These are phyloP conservation scores for Neocloeon triangulifer DNA, from an alignment of 1,140 invertebrate genomes.

Conservation along the genomic window DNA sequence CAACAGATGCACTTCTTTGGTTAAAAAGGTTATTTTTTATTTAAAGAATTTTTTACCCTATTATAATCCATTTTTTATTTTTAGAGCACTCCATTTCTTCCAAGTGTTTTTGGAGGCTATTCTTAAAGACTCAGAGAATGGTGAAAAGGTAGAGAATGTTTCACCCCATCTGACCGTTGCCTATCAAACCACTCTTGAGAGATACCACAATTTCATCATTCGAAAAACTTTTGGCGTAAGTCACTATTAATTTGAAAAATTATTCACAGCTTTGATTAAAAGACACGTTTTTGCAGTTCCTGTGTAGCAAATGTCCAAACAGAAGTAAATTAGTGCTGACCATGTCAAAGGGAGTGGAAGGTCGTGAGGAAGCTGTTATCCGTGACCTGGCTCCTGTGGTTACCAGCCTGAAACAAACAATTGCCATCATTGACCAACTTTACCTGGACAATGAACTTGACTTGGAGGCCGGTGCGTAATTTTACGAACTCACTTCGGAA, in stretches of 20 bases:
- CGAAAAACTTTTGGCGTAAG: constrained; percentile 37
- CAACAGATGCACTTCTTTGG: constrained; percentile 37
- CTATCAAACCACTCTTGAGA: constrained; percentile 34
- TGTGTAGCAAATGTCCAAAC: constrained; percentile 17
- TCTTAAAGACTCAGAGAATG: constrained; percentile 21
- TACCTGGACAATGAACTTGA: too few relatives aligned
- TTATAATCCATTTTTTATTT: too few relatives aligned
- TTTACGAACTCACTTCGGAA: too few relatives aligned
- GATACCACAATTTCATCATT: constrained; percentile 38
- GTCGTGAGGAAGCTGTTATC: constrained; percentile 14
- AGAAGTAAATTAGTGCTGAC: constrained; percentile 15
- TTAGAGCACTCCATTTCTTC: constrained; percentile 34
- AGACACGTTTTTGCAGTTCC: constrained; percentile 13
- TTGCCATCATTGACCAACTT: too few relatives aligned
- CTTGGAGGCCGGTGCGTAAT: too few relatives aligned
- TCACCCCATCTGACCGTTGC: constrained; percentile 27
- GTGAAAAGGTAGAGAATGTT: constrained; percentile 24
- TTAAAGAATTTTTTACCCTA: too few relatives aligned
- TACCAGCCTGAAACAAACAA: too few relatives aligned
- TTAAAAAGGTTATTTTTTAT: constrained; percentile 27
- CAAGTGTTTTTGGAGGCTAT: constrained; percentile 29
- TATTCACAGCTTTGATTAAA: too few relatives aligned
- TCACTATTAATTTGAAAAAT: too few relatives aligned
- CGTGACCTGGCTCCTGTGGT: too few relatives aligned
- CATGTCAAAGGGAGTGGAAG: constrained; percentile 13